Conservation (phyloP, 2,888 invertebrate species). For the Amphimallon solstitiale region DNA sequence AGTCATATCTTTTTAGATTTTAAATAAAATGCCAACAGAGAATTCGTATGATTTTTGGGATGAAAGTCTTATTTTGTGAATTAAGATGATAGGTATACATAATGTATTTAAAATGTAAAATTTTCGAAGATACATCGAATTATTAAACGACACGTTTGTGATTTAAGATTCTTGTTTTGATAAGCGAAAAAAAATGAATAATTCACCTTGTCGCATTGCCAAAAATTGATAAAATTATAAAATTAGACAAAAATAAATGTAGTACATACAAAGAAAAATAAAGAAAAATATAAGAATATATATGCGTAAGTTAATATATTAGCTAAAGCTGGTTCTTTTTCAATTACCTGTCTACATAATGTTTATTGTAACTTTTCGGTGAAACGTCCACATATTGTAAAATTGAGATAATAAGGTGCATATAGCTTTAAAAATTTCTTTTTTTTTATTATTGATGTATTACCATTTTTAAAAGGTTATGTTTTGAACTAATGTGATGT, state of each 20-base stretch:
- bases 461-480: conserved; percentile 10
- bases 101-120: conserved; percentile 4
- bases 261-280: conserved; percentile 4
- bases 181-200: not conserved
- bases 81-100: not conserved
- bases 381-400: conserved; percentile 22
- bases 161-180: conserved; percentile 1
- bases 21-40: conserved; percentile 16
- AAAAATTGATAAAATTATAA: conserved; percentile 10
- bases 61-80: not conserved
- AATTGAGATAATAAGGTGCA: conserved; percentile 27
- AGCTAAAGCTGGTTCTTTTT: conserved; percentile 19
- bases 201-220: conserved; percentile 10
- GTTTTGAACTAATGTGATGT: conserved; percentile 6
- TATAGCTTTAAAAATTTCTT: conserved; percentile 27
- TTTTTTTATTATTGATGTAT: conserved; percentile 1
- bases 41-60: not conserved
- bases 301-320: not conserved
- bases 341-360: conserved; percentile 3
- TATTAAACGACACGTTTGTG: conserved; percentile 21
- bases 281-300: conserved; percentile 8
- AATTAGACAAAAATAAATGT: conserved; percentile 18
- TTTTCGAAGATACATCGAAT: conserved; percentile 23
- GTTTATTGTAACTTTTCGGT: conserved; percentile 10
- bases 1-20: conserved; percentile 3